These are phyloP conservation scores for Pao palembangensis DNA, from an alignment of 2,113 vertebrate species.

Conservation along the genomic window DNA sequence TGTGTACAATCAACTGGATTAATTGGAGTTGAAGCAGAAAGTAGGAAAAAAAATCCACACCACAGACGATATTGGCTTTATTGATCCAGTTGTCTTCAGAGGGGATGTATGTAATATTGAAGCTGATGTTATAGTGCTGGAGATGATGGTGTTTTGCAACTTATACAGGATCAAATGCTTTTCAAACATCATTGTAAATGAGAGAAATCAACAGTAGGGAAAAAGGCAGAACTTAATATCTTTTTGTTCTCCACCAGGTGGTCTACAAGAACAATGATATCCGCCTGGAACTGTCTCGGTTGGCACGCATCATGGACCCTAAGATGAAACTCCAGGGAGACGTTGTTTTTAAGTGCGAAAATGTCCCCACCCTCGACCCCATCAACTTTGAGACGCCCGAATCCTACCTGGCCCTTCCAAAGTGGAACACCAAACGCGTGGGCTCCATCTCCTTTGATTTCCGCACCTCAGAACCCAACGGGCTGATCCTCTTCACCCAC, in stretches of 20 bases:
- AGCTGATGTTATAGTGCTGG: slow-evolving; percentile 17
- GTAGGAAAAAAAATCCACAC: slow-evolving; percentile 30
- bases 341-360: slow-evolving; percentile 93
- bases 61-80: slow-evolving; percentile 51
- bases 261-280: slow-evolving; percentile 99
- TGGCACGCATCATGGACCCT: slow-evolving; percentile 92
- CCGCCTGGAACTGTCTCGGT: slow-evolving; percentile 91
- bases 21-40: slow-evolving; percentile 48
- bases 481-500: slow-evolving; percentile 94
- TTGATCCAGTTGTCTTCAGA: slow-evolving; percentile 41
- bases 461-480: slow-evolving; percentile 92
- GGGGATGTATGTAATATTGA: slow-evolving; percentile 29
- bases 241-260: slow-evolving; percentile 78
- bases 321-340: slow-evolving; percentile 99
- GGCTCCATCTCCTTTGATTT: slow-evolving; percentile 98
- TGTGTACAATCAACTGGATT: slow-evolving; percentile 27
- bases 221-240: neutral
- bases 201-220: neutral
- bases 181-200: slow-evolving; percentile 1
- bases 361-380: slow-evolving; percentile 93
- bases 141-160: slow-evolving; percentile 25
- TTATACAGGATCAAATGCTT: slow-evolving; percentile 19
- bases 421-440: slow-evolving; percentile 97
- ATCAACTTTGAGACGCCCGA: slow-evolving; percentile 96
- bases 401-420: slow-evolving; percentile 90